These are phyloP conservation scores for Oscheius sp. DNA, from an alignment of 2,888 invertebrate species.

Conservation along the genomic window DNA sequence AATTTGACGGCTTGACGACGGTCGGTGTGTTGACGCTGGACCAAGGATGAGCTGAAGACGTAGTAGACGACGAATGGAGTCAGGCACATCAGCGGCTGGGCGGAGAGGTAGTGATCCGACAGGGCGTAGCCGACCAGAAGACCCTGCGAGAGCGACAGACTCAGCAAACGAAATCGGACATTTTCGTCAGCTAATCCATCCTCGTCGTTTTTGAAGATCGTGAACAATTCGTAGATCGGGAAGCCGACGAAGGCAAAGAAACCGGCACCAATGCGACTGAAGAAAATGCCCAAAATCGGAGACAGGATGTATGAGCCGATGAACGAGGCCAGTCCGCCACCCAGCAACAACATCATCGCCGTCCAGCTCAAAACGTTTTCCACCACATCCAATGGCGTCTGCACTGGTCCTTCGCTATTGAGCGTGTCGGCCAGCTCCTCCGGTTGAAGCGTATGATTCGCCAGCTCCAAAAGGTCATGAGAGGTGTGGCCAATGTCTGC, in stretches of 20 bases:
- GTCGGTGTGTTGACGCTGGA: not conserved
- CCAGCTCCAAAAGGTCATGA: too few relatives aligned
- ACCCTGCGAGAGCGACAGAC: constrained; percentile 6
- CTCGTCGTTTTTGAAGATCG: not conserved
- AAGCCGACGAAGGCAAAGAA: constrained; percentile 25
- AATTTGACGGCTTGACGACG: not conserved
- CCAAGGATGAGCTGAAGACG: not conserved
- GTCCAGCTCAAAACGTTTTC: constrained; percentile 14
- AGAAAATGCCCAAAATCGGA: constrained; percentile 14
- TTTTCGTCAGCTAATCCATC: constrained; percentile 2
- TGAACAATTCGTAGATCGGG: constrained; percentile 22
- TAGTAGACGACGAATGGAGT: constrained; percentile 3
- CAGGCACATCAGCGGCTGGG: constrained; percentile 16
- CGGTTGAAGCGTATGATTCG: too few relatives aligned
- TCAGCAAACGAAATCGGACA: constrained; percentile 14
- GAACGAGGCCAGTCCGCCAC: constrained; percentile 4
- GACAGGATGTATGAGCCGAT: constrained; percentile 10
- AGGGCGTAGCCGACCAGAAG: constrained; percentile 27
- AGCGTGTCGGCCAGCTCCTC: too few relatives aligned
- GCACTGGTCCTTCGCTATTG: not conserved
- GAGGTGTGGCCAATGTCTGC: too few relatives aligned
- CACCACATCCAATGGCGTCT: not conserved
- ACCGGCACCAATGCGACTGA: constrained; percentile 5
- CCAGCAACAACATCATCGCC: constrained; percentile 8
- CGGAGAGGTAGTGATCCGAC: constrained; percentile 31